Base-by-base conservation (phyloP, 2,888 invertebrate genomes). In the Byasa hedistus region DNA sequence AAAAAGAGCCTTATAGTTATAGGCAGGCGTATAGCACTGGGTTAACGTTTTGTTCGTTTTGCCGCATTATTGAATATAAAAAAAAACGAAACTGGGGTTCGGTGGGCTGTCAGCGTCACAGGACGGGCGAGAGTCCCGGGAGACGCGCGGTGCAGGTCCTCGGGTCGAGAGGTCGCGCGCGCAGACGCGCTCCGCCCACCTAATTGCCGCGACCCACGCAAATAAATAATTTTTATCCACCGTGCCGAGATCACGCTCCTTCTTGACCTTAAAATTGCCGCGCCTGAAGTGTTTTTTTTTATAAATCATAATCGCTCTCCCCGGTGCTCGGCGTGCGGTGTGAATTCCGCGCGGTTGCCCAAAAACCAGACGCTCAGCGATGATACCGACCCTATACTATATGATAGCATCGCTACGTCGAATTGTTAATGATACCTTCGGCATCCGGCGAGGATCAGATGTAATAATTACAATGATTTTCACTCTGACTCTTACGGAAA, bases 181-280 rank as follows among this genome's bases (percentile, higher is more conserved):
- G 83, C 87, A 85, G 87, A 84, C 87, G 79, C 79, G 83, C 81
- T 75, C 89, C 91, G 89, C 92, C 91, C 84, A 83, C 88, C 89
- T 92, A 91, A 92, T 92, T 92, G 89, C 88, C 83, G 85, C 86
- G 85, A 86, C 87, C 88, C 90, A 90, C 89, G 89, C 90, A 91
- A 90, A 91, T 89, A 90, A 89, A 90, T 91, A 89, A 85, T 89
- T 91, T 91, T 91, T 91, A 89, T 88, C 82, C 87, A 78, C 79
- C 79, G 73, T 76, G 79, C 74, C 75, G 82, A 82, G 86, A 86
- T 87, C 87, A 86, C 82, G 86, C 83, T 83, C 83, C 85, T 82
- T 82, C 84, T 85, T 89, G 87, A 89, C 89, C 90, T 85, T 82
- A 88, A 52, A 86, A 89, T 87, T 85, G 84, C 83, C 82, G 78